Base-by-base conservation (phyloP, 2,797 vertebrate species). In the Cyclopterus lumpus region DNA sequence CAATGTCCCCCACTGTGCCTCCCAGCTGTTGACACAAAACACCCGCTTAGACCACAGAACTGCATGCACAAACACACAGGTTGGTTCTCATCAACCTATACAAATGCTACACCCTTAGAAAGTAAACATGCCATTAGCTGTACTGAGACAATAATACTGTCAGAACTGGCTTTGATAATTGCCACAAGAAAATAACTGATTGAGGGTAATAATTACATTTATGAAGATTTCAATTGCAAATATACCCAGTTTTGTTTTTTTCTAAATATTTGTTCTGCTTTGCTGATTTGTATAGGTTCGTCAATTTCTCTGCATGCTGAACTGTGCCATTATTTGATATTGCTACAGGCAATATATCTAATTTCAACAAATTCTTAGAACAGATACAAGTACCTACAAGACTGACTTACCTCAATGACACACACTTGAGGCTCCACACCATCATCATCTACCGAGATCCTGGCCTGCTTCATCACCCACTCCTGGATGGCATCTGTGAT, bases 401-500 rank as follows among this genome's bases (percentile, higher is more conserved):
- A 40, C 18, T n/a, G 24, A 28, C 4, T 78, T 75, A 97, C 97
- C 96, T 99, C 98, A 48, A 99, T 98, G 32, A 99, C 96, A 77
- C 97, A 99, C 64, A 99, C 97, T 96, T 99, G 96, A 71, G 98
- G 98, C 64, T 97, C 96, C 38, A 97, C 79, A 1, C 94, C 96
- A 12, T 99, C 97, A 34, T 95, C 95, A 60, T 99, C 97, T 4
- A 99, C 97, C 15, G 97, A 95, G 75, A 99, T 93, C 67, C 34
- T 92, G 1, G 98, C 96, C 83, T 99, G 97, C 32, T 93, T 96
- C 96, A 98, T 96, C 0, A 99, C 96, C 97, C 97, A 98, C 44
- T 99, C 97, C 87, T 99, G 97, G 74, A 99, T 98, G 8, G 98
- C 97, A 87, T 99, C 97, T 30, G 97, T 99, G 93, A 99, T 99